A percentile compares a stretch with the other conserved stretches of the same genome.
phyloP scores from a whole-genome alignment of 2,888 invertebrate genomes.

The Miltochrista miniata region DNA sequence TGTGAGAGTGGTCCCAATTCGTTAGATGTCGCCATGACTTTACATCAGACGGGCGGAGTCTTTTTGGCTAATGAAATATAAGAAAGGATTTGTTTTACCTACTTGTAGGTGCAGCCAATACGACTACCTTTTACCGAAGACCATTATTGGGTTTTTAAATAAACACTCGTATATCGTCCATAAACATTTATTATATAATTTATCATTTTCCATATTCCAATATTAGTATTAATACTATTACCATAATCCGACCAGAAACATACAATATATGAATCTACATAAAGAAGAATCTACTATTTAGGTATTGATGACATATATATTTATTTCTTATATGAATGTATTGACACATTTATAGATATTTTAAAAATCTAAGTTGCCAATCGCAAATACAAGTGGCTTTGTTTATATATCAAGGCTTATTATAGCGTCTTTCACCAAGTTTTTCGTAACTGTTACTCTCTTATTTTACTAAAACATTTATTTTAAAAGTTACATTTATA shows the following conservation, averaged over 20 bases:
- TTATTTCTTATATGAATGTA: conserved; percentile 62
- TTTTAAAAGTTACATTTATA: conserved; percentile 66
- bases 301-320: conserved; percentile 70
- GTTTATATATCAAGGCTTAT: conserved; percentile 76
- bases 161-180: conserved; percentile 58
- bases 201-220: conserved; percentile 79
- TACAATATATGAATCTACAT: conserved; percentile 77
- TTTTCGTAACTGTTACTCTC: conserved; percentile 71
- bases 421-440: conserved; percentile 83
- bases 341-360: conserved; percentile 68
- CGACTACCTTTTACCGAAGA: too few relatives aligned
- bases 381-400: conserved; percentile 76
- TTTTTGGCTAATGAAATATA: too few relatives aligned
- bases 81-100: too few relatives aligned
- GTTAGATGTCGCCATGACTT: too few relatives aligned
- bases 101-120: too few relatives aligned
- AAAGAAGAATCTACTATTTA: conserved; percentile 70
- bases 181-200: conserved; percentile 83
- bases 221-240: conserved; percentile 72
- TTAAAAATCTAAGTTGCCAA: conserved; percentile 79
- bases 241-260: conserved; percentile 67
- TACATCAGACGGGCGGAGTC: too few relatives aligned
- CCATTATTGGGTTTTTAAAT: conserved; percentile 1
- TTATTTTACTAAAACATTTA: conserved; percentile 78
- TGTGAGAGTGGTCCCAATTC: too few relatives aligned